Percentiles rank a stretch among this genome's conserved stretches.
These are phyloP conservation scores for Platyura marginata DNA, from an alignment of 1,140 invertebrate genomes.

Conservation along the genomic window DNA sequence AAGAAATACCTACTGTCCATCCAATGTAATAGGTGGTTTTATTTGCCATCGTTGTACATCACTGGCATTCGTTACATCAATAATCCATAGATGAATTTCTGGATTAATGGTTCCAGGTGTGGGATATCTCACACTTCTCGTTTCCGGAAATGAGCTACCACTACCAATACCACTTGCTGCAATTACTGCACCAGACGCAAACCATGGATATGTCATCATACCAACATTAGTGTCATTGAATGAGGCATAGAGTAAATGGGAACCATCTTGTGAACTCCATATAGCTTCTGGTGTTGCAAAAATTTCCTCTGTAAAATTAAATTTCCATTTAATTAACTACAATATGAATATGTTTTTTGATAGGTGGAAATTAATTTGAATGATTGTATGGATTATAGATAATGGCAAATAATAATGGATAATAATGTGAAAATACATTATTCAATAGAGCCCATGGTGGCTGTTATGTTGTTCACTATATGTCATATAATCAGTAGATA, in stretches of 20 bases:
- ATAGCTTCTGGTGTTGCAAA: constrained; percentile 51
- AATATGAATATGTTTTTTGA: too few species aligned
- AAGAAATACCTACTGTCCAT: constrained; percentile 42
- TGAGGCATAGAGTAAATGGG: constrained; percentile 60
- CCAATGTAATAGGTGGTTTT: constrained; percentile 44
- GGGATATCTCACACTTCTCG: constrained; percentile 56
- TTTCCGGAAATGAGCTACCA: constrained; percentile 42
- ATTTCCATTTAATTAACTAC: too few species aligned
- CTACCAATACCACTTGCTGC: constrained; percentile 23
- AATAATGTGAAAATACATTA: too few species aligned
- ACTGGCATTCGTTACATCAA: constrained; percentile 50
- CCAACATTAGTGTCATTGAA: constrained; percentile 75
- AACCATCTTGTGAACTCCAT: constrained; percentile 69
- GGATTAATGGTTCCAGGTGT: constrained; percentile 75
- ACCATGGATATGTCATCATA: constrained; percentile 56
- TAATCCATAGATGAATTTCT: constrained; percentile 55
- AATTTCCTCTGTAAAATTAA: constrained; percentile 45
- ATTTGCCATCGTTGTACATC: constrained; percentile 38
- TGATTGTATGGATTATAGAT: too few species aligned
- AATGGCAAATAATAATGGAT: too few species aligned
- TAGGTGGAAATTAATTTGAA: too few species aligned
- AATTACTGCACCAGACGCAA: constrained; percentile 34
- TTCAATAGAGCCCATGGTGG: too few species aligned
- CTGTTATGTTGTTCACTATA: too few species aligned
- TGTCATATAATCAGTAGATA: too few species aligned